Evolutionary conservation across 2,888 invertebrate genomes (phyloP), one percentile per base, ranked within the genome.

Genomic region (Gordius sp.): DNA sequence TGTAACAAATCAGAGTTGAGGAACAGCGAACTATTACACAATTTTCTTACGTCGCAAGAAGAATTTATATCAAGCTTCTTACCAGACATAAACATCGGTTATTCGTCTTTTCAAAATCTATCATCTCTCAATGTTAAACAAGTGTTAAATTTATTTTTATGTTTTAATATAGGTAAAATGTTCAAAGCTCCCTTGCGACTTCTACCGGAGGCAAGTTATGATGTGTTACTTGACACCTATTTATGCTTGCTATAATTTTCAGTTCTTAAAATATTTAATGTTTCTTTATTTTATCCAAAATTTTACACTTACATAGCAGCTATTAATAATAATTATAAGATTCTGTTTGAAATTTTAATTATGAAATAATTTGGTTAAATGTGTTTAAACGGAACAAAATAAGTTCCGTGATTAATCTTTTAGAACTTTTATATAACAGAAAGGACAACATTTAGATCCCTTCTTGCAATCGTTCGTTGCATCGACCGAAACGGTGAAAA

Each of bases 401-500:
- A n/a, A n/a, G n/a, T n/a, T n/a, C n/a, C n/a, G n/a, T n/a, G n/a
- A n/a, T n/a, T n/a, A n/a, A n/a, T n/a, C n/a, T n/a, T n/a, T n/a
- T n/a, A n/a, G n/a, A n/a, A n/a, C n/a, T n/a, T n/a, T n/a, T n/a
- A n/a, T n/a, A n/a, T n/a, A n/a, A 4, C 20, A 47, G 47, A 47
- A 47, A 47, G 47, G 47, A 4, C 47, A 47, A 23, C 47, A 47
- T 47, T 47, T 47, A 23, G 47, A 47, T 18, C 47, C 47, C 4
- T 47, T 47, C 20, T n/a, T 47, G 4, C 47, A 47, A 20, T 8
- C 47, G 13, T 47, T 47, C 47, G 20, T 47, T 4, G 4, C 13
- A n/a, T 47, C 47, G 4, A 47, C 47, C 8, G 47, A 47, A 47
- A 47, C 23, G 8, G 39, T n/a, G 8, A 33, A 33, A 33, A 33